Conservation (phyloP, 2,113 vertebrate species). For the Desmodus rotundus region DNA sequence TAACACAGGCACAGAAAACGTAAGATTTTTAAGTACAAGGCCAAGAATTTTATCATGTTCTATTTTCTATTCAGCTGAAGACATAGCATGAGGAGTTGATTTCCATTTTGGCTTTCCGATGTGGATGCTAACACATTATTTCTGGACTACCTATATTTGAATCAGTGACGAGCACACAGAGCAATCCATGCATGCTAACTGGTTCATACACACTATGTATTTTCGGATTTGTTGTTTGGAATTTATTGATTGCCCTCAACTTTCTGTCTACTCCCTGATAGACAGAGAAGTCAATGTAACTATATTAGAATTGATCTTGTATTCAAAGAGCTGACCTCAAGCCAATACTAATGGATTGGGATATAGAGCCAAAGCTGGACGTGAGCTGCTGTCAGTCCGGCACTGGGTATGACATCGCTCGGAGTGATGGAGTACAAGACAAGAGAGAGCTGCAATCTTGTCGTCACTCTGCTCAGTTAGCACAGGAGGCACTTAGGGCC, state of each 20-base stretch:
- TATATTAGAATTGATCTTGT: conserved; percentile 75
- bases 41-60: not conserved
- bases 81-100: not conserved
- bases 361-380: conserved; percentile 52
- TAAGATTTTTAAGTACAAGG: not conserved
- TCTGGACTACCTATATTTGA: conserved; percentile 45
- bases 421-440: conserved; percentile 28
- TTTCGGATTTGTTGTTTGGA: conserved; percentile 68
- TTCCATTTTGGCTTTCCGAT: conserved; percentile 42
- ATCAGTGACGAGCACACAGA: conserved; percentile 19
- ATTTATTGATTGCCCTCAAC: conserved; percentile 69
- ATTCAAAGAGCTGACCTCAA: conserved; percentile 67
- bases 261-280: conserved; percentile 72
- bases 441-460: conserved; percentile 9
- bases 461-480: conserved; percentile 35
- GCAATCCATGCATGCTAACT: conserved; percentile 60
- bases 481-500: not conserved
- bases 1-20: not conserved
- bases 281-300: conserved; percentile 73
- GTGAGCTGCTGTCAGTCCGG: conserved; percentile 52
- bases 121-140: not conserved
- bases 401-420: conserved; percentile 11
- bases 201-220: conserved; percentile 41
- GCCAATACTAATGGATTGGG: conserved; percentile 71
- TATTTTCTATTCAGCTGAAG: conserved; percentile 10